Base-by-base conservation (phyloP, 2,797 vertebrate species). In the Craterocephalus amniculus region DNA sequence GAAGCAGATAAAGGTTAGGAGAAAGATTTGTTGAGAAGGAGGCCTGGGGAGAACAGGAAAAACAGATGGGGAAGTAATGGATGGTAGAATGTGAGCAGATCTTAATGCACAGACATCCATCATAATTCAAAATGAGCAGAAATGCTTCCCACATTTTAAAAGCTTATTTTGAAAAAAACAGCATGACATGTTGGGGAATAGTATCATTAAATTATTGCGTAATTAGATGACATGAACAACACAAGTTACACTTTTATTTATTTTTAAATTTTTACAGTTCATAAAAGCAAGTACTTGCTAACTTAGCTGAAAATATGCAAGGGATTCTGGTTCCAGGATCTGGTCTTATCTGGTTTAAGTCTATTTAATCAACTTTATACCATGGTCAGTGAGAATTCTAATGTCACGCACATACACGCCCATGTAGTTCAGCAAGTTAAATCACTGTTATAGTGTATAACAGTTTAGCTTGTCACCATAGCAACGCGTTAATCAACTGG, bases 11-110 rank as follows among this genome's bases (percentile, higher is more conserved):
- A 52, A 74, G 55, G 76, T 66, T 72, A 78, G 78, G 66, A 70
- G 62, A 34, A 74, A 43, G 74, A 35, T 58, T 35, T 72, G 81
- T 81, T 81, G 71, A 78, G 12, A 68, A 74, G 35, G 51, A 81
- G 63, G 58, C 61, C 59, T 76, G 65, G 29, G 43, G 63, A 32
- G 70, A 18, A 63, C 22, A 52, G 54, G 35, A 29, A 38, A 29
- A 60, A 75, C 40, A 61, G 11, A 29, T 1, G 65, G 12, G 43
- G n/a, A 40, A 10, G 18, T 16, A 63, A 43, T 35, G 31, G 35
- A 24, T 58, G 45, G 24, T 29, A n/a, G 18, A 22, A 62, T 64
- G 40, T 20, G 18, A 36, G 27, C 66, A 22, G 32, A 27, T 31
- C 34, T 35, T 24, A 67, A 18, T 3, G 0, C n/a, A 13, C 40